Conservation (phyloP, 2,888 invertebrate genomes). For the Eucera pruinosa region DNA sequence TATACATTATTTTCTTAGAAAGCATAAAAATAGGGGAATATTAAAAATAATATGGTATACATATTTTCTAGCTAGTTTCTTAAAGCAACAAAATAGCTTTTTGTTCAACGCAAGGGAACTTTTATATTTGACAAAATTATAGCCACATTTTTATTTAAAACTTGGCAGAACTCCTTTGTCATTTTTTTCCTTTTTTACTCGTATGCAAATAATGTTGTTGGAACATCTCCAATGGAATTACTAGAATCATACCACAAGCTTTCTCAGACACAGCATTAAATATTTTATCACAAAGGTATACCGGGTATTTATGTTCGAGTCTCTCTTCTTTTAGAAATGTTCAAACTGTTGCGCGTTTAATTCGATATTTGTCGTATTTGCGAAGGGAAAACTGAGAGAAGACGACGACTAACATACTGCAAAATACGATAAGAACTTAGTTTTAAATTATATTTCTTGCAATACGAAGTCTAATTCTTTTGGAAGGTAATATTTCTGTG, state of each 20-base stretch:
- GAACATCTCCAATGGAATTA: slow-evolving; percentile 29
- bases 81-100: slow-evolving; percentile 17
- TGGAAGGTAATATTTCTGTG: slow-evolving; percentile 23
- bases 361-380: neutral
- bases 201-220: slow-evolving; percentile 27
- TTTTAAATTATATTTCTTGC: slow-evolving; percentile 28
- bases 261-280: slow-evolving; percentile 72
- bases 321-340: neutral
- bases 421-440: slow-evolving; percentile 17
- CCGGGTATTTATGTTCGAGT: slow-evolving; percentile 17
- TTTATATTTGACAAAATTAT: slow-evolving; percentile 48
- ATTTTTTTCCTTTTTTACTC: slow-evolving; percentile 20
- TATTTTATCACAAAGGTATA: slow-evolving; percentile 30
- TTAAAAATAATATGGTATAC: slow-evolving; percentile 23
- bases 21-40: slow-evolving; percentile 12
- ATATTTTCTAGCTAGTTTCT: slow-evolving; percentile 15
- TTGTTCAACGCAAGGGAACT: slow-evolving; percentile 58
- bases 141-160: slow-evolving; percentile 27
- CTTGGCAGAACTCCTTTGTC: slow-evolving; percentile 34
- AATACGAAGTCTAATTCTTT: slow-evolving; percentile 24
- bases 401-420: neutral
- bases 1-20: slow-evolving; percentile 27
- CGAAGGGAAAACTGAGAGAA: slow-evolving; percentile 4
- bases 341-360: neutral
- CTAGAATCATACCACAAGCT: slow-evolving; percentile 57